These are phyloP conservation scores for Atta cephalotes DNA, from an alignment of 1,140 invertebrate genomes.

Conservation along the genomic window DNA sequence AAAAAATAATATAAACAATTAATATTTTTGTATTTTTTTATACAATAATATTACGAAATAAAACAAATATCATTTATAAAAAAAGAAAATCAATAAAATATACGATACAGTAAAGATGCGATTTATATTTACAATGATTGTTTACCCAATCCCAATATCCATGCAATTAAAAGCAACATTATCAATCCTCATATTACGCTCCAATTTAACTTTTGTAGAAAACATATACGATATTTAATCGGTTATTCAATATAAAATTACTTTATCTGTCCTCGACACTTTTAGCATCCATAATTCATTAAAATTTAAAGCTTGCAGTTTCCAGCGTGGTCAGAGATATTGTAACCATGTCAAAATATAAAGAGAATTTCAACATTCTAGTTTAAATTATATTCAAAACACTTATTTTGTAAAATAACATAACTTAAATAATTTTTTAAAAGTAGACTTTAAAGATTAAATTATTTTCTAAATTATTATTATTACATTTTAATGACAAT, in stretches of 20 bases:
- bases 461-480: slow-evolving; percentile 7
- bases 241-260: slow-evolving; percentile 56
- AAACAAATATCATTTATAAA: neutral
- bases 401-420: neutral
- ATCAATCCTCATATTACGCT: slow-evolving; percentile 1
- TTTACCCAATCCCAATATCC: neutral
- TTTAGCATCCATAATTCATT: slow-evolving; percentile 49
- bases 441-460: slow-evolving; percentile 12
- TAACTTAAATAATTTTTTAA: neutral
- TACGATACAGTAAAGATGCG: neutral
- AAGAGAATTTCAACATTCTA: slow-evolving; percentile 38
- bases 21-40: neutral
- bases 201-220: slow-evolving; percentile 28
- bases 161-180: neutral
- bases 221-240: slow-evolving; percentile 27
- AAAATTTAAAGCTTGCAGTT: slow-evolving; percentile 53
- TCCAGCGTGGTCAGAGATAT: neutral
- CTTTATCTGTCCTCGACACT: slow-evolving; percentile 16
- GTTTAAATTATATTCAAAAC: neutral
- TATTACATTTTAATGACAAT: neutral
- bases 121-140: slow-evolving; percentile 11
- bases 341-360: slow-evolving; percentile 26
- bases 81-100: neutral
- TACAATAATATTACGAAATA: neutral
- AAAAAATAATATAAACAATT: neutral